Percentiles rank a stretch among this genome's conserved stretches.
phyloP scores from a whole-genome alignment of 1,140 invertebrate genomes.

The Mactra quadrangularis region DNA sequence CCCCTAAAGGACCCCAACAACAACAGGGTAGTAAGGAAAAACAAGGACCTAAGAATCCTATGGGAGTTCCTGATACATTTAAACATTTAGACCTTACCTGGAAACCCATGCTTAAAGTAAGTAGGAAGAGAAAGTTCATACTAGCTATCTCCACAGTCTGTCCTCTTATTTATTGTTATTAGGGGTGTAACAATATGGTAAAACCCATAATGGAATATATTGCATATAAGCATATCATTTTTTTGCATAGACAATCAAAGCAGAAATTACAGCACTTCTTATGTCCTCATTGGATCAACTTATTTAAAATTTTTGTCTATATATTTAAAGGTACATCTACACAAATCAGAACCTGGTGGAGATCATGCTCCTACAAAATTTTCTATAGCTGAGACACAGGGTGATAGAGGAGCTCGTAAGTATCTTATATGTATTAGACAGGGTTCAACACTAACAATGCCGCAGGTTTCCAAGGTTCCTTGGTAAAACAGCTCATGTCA shows the following conservation, averaged over 20 bases:
- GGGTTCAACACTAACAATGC: no score
- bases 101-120: slow-evolving; percentile 83
- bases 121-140: not conserved
- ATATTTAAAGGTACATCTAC: slow-evolving; percentile 69
- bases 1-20: slow-evolving; percentile 72
- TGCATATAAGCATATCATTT: no score
- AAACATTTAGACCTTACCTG: slow-evolving; percentile 82
- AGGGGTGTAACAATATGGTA: no score
- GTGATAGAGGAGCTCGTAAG: slow-evolving; percentile 78
- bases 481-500: no score
- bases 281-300: not conserved
- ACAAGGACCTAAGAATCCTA: slow-evolving; percentile 72
- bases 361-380: slow-evolving; percentile 83
- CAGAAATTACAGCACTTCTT: no score
- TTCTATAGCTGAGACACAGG: slow-evolving; percentile 82
- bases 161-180: no score
- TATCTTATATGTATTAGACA: slow-evolving; percentile 2
- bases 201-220: no score
- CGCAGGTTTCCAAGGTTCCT: no score
- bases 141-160: no score
- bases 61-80: slow-evolving; percentile 81
- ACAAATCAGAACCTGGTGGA: slow-evolving; percentile 83
- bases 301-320: not conserved
- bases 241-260: no score
- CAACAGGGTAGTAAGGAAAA: slow-evolving; percentile 69